Base-by-base conservation (phyloP, 2,113 vertebrate species). In the Colinus virginianus region DNA sequence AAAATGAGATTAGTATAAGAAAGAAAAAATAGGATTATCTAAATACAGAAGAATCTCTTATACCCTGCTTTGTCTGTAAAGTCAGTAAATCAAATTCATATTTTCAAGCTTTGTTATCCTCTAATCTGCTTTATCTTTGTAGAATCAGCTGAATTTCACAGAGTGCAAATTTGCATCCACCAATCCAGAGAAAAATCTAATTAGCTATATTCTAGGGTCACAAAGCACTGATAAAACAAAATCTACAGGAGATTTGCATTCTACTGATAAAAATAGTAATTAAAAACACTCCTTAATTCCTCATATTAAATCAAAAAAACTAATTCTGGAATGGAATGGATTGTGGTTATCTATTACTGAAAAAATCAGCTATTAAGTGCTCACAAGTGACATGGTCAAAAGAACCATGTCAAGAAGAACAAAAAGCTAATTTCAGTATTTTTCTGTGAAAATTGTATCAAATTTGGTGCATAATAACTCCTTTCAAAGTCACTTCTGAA, bases 171-270 rank as follows among this genome's bases (percentile, higher is more conserved):
- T 85, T 94, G 64, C 90, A 96, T 92, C 67, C 78, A 96, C n/a
- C 93, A 84, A 94, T 97, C 88, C 84, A 96, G 92, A 87, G 96
- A 96, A 97, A 87, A 96, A 96, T 88, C 78, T 96, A 96, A 97
- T 97, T 98, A 96, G 75, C 94, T 78, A 74, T 88, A 94, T 96
- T 93, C 45, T 74, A 51, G 42, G 75, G 69, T 96, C 92, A 96
- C n/a, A 92, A 94, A 96, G 91, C 90, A 90, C 61, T 93, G 84
- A 95, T 21, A 97, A 63, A 91, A 58, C 92, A 95, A 86, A 90
- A 74, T 68, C 72, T 90, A 82, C 92, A 85, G 82, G 59, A 95
- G 92, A 98, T 96, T 78, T 94, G 75, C 87, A 96, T 88, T 87
- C 76, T 83, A 66, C 77, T 79, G 90, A 96, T 94, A 93, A 98